Base-by-base conservation (phyloP, 2,797 vertebrate genomes). In the Taeniopygia guttata region DNA sequence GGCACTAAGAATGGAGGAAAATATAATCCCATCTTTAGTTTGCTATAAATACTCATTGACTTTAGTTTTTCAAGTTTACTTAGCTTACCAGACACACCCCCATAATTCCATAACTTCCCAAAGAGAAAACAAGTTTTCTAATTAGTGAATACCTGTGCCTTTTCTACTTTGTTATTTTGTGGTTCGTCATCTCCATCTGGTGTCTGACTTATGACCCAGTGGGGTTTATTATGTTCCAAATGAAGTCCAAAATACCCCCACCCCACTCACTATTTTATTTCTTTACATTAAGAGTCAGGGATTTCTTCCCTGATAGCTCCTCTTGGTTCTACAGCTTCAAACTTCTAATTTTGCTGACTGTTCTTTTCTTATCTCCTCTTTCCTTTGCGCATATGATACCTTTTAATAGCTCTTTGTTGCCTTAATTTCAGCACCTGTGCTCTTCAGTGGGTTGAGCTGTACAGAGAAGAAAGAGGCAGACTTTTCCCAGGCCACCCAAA, bases 211-310 rank as follows among this genome's bases (percentile, higher is more conserved):
- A 70, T 16, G 20, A 76, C 13, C 8, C 49, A 52, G 4, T 29
- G 48, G 56, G 19, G 13, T 79, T 85, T 70, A 34, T 36, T 52
- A 12, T 32, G 18, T 6, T 59, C 52, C 45, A 84, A 63, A 42
- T 42, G 16, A 14, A 22, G 20, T 42, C 48, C 3, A 60, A 27
- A 70, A 43, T 13, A 0, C 0, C 5, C 5, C 9, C 6, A 22
- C 11, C 2, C 9, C 46, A 23, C 16, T 4, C n/a, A 29, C 6
- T 46, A 11, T 49, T 68, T 80, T 52, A 40, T 32, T 40, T 36
- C 42, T 58, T 78, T 68, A 4, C 51, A 16, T 46, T 81, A 38
- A 60, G 19, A 87, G 8, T 7, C 32, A 54, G 10, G 16, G 4
- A 51, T 68, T 89, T 59, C 21, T 66, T 66, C 70, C 16, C 32